Base-by-base conservation (phyloP, 1,140 invertebrate genomes). In the Diorhabda carinulata region DNA sequence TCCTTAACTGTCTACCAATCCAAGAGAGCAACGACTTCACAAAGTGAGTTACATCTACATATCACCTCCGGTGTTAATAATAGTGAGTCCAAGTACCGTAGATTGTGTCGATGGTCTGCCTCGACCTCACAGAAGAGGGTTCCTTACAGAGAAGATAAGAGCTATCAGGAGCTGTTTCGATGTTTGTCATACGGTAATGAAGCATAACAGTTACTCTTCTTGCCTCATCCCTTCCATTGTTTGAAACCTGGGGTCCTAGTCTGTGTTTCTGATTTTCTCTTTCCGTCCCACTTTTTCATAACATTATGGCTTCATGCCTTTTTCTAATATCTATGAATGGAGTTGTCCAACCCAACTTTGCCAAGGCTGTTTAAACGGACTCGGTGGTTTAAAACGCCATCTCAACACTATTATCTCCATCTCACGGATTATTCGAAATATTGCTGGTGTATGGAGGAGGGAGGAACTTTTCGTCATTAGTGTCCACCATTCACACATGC, bases 261-360 rank as follows among this genome's bases (percentile, higher is more conserved):
- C 41, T 63, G 5, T n/a, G 6, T 64, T 67, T 62, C 8, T 10
- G 4, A 41, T 58, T 41, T 61, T 41, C 41, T 64, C 10, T 9
- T 7, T 41, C 6, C 9, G 42, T 61, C 7, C 43, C 61, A 43
- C 47, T 41, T 67, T 25, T 47, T 47, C 40, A 61, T 64, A 43
- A 10, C 40, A 25, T 25, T 64, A 68, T 67, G 43, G 7, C 4
- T 7, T 62, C 40, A 8, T 8, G 6, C 6, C 2, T 8, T 8
- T 45, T 7, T 7, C 40, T 7, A 64, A 10, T 8, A 47, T 64
- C 42, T 61, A 61, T 43, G n/a, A 60, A 67, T 45, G n/a, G 41
- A 41, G 25, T 40, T 25, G 61, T 62, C 41, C 43, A 61, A 68
- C 43, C 44, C 10, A 41, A 7, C 43, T 67, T n/a, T 25, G 25